Evolutionary conservation across 2,797 vertebrate genomes (phyloP), one percentile per base, ranked within the genome.

Genomic region (Sebastiscus albofasciatus): DNA sequence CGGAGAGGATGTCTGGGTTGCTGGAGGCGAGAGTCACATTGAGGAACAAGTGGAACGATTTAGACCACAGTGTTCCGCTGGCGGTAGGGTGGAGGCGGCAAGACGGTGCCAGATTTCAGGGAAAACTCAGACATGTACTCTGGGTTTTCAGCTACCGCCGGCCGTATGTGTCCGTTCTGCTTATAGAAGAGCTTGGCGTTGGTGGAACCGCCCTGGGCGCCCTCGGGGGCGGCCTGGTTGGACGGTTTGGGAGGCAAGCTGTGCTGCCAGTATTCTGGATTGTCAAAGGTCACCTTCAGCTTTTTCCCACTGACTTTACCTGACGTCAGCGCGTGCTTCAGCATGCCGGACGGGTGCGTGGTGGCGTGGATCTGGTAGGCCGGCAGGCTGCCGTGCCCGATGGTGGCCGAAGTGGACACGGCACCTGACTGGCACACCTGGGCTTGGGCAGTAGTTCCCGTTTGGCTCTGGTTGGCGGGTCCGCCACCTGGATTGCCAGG

Each of bases 1-100:
- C 76, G 73, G 81, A 88, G 86, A 89, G 72, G 80, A 90, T 82
- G 85, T 83, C 34, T 42, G 87, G 86, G 75, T 82, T 67, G 77
- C 81, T 79, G 84, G 77, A 86, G 89, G 81, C 68, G 62, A 67
- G 80, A 84, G 74, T 79, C 72, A 83, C 52, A 70, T 39, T 72
- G 65, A 87, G 85, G 80, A 82, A 77, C 56, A 62, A 72, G 77
- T 67, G 83, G 87, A 85, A 79, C 67, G 20, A 85, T 69, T 96
- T 96, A 99, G 93, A 99, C 99, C 95, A 99, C 98, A 72, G 99
- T 99, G 72, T 99, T 99, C 85, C 99, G 95, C 96, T 99, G 99
- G 90, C 99, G 96, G 95, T 99, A 99, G 33, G 98, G 98, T 0
- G 98, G 98, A 1, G 98, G 98, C 1, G 99, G 98, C 93, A 99